Base-by-base conservation (phyloP, 2,113 vertebrate species). In the Parus major region DNA sequence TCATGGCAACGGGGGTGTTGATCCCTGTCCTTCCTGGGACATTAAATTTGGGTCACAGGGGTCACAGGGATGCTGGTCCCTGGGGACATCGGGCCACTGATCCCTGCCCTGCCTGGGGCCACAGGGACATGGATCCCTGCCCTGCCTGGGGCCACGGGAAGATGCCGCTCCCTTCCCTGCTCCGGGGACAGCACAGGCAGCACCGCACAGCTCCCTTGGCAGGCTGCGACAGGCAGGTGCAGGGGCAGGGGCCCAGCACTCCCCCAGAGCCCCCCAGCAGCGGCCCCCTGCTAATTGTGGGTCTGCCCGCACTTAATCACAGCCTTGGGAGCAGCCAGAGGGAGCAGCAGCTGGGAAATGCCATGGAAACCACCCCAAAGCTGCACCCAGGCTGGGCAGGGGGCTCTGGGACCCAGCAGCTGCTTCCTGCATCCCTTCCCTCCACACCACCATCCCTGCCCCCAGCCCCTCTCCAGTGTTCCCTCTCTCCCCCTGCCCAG, bases 241-340 rank as follows among this genome's bases (percentile, higher is more conserved):
- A 63, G 82, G 15, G 66, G 35, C 66, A 59, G 71, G 16, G 75
- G 78, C 75, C n/a, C 29, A 86, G 61, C 60, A 29, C 71, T 15
- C 59, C 73, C 27, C 20, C 76, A 23, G 55, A 90, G 35, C 76
- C 55, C 13, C 3, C 68, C 77, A 61, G 81, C 60, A 86, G 55
- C 22, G 1, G 72, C 72, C 94, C 86, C 33, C 24, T 0, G 2
- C 52, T 93, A 95, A 94, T 90, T 93, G 86, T 52, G 86, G 78
- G 53, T 79, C 90, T 95, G 88, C 23, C 75, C n/a, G 63, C 11
- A 12, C 59, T 91, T 90, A 94, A 91, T 93, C 63, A 86, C 78
- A 88, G 92, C 81, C 90, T 90, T 90, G 7, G 35, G 92, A 92
- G 56, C 70, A 61, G 78, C 39, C 82, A 33, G 78, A 81, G 86